Base-by-base conservation (phyloP, 2,888 invertebrate species). In the Lacanobia wlatinum region DNA sequence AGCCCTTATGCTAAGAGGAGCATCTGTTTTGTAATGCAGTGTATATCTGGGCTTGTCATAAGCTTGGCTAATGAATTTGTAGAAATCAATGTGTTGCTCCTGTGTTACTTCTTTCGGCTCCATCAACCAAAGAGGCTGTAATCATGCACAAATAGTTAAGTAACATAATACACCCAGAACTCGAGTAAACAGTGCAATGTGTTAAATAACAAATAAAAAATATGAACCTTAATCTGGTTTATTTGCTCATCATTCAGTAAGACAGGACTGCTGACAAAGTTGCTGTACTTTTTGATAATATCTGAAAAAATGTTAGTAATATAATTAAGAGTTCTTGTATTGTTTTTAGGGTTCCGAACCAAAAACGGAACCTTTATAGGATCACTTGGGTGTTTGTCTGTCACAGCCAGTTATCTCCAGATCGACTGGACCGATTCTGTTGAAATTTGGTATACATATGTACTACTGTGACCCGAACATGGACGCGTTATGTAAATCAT, bases 221-320 rank as follows among this genome's bases (percentile, higher is more conserved):
- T 21, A 16, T 4, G 1, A 21, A 97, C 98, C 97, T 98, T 97
- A 60, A 99, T 98, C 62, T 98, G 98, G 93, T 99, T 99, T 0
- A 98, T 97, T 92, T 97, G 98, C 85, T 98, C 97, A 75, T 98
- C 98, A 94, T 99, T 99, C 34, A 99, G 96, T 86, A 97, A 98
- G 88, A 99, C 99, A 0, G 99, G 98, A 87, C 98, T 98, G 48
- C 99, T 98, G 58, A 99, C 98, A 92, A 99, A 99, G 93, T 99
- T 99, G 92, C 99, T 99, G 96, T 99, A 99, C 91, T 99, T 99
- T 90, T 98, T 98, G 28, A 99, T 98, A 58, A 99, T 97, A 82
- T 96, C 98, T 98, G 95, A 66, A 95, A 96, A 82, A 82, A n/a
- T 78, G 0, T 10, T 21, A 23, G 60, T 67, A 48, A 66, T 50